Conservation (phyloP, 2,888 invertebrate genomes). For the Oscheius sp. region DNA sequence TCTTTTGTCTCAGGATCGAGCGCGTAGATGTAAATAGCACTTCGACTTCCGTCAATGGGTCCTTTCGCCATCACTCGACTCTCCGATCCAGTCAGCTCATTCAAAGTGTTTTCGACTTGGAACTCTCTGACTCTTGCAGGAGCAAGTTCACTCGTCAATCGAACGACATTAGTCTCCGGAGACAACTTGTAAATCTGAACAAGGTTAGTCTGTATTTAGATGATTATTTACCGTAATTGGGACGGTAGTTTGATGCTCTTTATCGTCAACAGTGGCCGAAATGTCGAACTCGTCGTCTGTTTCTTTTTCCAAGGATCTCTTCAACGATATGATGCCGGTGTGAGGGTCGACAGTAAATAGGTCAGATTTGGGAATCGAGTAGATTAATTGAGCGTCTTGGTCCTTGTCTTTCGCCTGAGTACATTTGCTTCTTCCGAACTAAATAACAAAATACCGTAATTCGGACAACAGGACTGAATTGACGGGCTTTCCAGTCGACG, state of each 20-base stretch:
- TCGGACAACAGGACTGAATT: conserved; percentile 51
- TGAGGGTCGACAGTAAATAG: conserved; percentile 61
- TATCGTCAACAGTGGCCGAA: conserved; percentile 60
- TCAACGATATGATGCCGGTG: conserved; percentile 57
- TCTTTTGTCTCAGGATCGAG: conserved; percentile 53
- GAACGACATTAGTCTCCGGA: conserved; percentile 63
- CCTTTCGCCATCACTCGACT: conserved; percentile 63
- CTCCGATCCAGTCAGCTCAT: conserved; percentile 52
- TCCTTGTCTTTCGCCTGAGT: conserved; percentile 64
- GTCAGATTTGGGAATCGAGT: conserved; percentile 46
- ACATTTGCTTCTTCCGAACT: neutral
- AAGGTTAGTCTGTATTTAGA: neutral
- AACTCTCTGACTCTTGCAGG: conserved; percentile 57
- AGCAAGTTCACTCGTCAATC: conserved; percentile 57
- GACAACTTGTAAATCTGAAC: conserved; percentile 60
- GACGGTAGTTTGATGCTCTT: conserved; percentile 48
- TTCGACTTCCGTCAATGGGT: conserved; percentile 55
- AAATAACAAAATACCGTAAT: conserved; percentile 34
- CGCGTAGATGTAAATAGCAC: conserved; percentile 63
- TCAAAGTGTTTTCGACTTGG: conserved; percentile 49
- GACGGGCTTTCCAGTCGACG: conserved; percentile 62
- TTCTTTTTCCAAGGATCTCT: conserved; percentile 46
- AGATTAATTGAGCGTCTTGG: conserved; percentile 49
- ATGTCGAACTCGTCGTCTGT: conserved; percentile 45
- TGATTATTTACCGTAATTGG: conserved; percentile 53